phyloP scores from a whole-genome alignment of 2,888 invertebrate genomes.

The Lasioglossum villosulum region DNA sequence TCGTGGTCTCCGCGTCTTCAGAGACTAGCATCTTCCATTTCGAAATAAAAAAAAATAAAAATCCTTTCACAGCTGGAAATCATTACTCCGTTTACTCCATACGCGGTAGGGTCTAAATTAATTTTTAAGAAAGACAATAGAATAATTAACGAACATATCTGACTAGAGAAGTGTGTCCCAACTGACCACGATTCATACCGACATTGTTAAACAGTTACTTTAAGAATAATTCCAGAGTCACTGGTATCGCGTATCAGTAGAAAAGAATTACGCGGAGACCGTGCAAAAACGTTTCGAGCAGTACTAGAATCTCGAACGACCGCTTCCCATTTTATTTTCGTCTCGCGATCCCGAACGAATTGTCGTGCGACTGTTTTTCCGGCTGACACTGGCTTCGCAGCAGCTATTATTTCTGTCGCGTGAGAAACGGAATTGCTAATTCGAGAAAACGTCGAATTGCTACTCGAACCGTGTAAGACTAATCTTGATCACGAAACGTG shows the following conservation, averaged over 20 bases:
- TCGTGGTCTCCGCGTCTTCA: too few species aligned
- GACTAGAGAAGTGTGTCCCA: too few species aligned
- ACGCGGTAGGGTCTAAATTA: not conserved
- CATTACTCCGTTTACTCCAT: not conserved
- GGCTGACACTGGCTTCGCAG: not conserved
- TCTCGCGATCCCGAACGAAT: not conserved
- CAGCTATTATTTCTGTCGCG: not conserved
- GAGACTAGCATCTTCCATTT: too few species aligned
- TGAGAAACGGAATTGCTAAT: not conserved
- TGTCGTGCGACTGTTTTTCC: not conserved
- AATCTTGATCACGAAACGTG: not conserved
- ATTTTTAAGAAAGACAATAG: not conserved
- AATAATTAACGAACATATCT: too few species aligned
- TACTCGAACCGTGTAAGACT: not conserved
- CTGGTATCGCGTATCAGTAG: not conserved
- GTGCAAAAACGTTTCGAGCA: not conserved
- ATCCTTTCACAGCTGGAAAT: not conserved
- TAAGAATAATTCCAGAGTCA: not conserved
- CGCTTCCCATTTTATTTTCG: not conserved
- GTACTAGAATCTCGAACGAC: not conserved
- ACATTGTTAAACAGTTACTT: too few species aligned
- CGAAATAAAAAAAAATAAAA: too few species aligned
- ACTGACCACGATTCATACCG: too few species aligned
- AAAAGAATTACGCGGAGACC: not conserved
- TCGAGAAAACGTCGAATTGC: not conserved